These are phyloP conservation scores for Gallinago media DNA, from an alignment of 2,113 vertebrate species.

Conservation along the genomic window DNA sequence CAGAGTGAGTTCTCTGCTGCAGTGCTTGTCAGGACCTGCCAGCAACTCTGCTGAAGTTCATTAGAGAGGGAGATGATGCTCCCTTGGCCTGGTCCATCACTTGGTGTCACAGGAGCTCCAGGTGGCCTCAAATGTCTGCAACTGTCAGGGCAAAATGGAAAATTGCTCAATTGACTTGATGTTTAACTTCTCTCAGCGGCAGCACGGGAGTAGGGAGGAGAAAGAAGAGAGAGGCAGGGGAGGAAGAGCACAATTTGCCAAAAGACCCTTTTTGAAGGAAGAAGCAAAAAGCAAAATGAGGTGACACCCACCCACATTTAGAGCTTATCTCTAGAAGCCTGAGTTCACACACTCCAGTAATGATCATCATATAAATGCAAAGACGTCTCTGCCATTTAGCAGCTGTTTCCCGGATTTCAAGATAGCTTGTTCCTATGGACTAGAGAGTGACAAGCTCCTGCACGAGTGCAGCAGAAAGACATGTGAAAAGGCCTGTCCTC, in stretches of 20 bases:
- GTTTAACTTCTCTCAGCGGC: neutral
- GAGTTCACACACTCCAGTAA: neutral
- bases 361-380: neutral
- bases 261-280: neutral
- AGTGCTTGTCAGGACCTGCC: neutral
- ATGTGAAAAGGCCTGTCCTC: neutral
- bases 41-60: neutral
- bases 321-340: neutral
- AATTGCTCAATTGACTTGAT: neutral
- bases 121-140: neutral
- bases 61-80: neutral
- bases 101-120: neutral
- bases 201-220: neutral
- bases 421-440: neutral
- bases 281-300: neutral
- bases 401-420: constrained; percentile 24
- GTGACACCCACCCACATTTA: neutral
- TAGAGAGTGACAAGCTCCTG: neutral
- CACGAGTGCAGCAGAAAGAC: neutral
- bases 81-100: neutral
- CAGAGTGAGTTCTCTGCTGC: neutral
- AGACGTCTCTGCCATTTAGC: constrained; percentile 2
- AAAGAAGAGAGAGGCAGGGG: neutral
- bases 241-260: neutral
- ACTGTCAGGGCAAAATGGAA: neutral